Conservation (phyloP, 53 echinoderm and acorn worm species). For the Apostichopus leukothele region DNA sequence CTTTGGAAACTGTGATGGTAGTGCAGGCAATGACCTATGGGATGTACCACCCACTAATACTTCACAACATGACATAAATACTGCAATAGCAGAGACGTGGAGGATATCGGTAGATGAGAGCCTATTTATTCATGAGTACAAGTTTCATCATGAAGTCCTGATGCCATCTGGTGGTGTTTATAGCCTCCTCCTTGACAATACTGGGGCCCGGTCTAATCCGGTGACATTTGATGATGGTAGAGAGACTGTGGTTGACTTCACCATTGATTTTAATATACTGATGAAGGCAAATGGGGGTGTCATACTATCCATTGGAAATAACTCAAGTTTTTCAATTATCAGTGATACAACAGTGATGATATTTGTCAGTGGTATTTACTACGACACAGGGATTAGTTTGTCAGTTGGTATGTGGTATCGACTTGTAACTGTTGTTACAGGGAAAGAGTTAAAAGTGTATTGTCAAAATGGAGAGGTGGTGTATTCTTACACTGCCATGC, state of each 20-base stretch:
- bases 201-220: slow-evolving; percentile 66
- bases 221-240: slow-evolving; percentile 28
- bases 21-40: slow-evolving; percentile 57
- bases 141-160: slow-evolving; percentile 40
- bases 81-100: slow-evolving; percentile 60
- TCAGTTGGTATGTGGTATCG: slow-evolving; percentile 65
- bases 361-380: slow-evolving; percentile 34
- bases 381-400: slow-evolving; percentile 67
- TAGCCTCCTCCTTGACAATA: slow-evolving; percentile 63
- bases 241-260: slow-evolving; percentile 47
- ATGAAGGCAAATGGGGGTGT: slow-evolving; percentile 63
- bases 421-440: slow-evolving; percentile 52
- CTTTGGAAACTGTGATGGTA: slow-evolving; percentile 72
- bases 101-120: slow-evolving; percentile 60
- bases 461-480: slow-evolving; percentile 46
- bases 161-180: slow-evolving; percentile 71
- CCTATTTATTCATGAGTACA: slow-evolving; percentile 64
- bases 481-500: slow-evolving; percentile 49
- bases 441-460: slow-evolving; percentile 45
- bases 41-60: slow-evolving; percentile 32
- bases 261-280: slow-evolving; percentile 74
- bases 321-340: slow-evolving; percentile 62
- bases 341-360: slow-evolving; percentile 64
- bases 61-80: slow-evolving; percentile 61
- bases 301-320: slow-evolving; percentile 69